Evolutionary conservation across 2,888 invertebrate genomes (phyloP).

Genomic region (Torymus tubicola): DNA sequence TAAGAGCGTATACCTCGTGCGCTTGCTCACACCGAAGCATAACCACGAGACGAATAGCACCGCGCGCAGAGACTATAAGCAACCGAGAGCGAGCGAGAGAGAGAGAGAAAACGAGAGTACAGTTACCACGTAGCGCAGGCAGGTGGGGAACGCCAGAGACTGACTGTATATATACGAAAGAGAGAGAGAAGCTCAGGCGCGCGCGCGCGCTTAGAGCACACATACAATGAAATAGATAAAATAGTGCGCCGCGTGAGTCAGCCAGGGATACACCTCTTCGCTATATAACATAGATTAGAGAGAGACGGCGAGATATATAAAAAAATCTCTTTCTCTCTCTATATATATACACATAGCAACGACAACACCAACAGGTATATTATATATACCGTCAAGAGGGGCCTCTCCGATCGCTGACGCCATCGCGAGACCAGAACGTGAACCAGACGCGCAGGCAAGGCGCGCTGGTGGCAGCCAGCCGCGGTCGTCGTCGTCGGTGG

Average conservation of each 20-base stretch:
- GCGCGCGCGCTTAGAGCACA: no score
- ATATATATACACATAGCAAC: not conserved
- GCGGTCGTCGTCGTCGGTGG: no score
- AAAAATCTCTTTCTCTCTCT: not conserved
- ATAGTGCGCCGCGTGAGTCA: conserved; percentile 35
- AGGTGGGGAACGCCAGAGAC: no score
- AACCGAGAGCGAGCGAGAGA: not conserved
- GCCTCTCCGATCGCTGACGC: conserved; percentile 59
- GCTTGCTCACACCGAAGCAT: not conserved
- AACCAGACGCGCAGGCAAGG: conserved; percentile 31
- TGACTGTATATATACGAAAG: no score
- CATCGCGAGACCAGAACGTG: conserved; percentile 61
- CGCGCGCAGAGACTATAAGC: no score
- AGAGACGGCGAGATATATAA: conserved; percentile 5
- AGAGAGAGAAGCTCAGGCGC: no score
- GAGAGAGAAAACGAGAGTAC: conserved; percentile 1
- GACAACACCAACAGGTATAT: not conserved
- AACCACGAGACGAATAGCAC: not conserved
- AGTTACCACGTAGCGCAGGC: not conserved
- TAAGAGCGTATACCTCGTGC: not conserved
- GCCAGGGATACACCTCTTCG: conserved; percentile 23
- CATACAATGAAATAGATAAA: conserved; percentile 32
- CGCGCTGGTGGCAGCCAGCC: not conserved
- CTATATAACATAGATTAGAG: no score
- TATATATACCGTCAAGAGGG: no score